phyloP scores from a whole-genome alignment of 2,113 vertebrate genomes.

The Calcarius ornatus region DNA sequence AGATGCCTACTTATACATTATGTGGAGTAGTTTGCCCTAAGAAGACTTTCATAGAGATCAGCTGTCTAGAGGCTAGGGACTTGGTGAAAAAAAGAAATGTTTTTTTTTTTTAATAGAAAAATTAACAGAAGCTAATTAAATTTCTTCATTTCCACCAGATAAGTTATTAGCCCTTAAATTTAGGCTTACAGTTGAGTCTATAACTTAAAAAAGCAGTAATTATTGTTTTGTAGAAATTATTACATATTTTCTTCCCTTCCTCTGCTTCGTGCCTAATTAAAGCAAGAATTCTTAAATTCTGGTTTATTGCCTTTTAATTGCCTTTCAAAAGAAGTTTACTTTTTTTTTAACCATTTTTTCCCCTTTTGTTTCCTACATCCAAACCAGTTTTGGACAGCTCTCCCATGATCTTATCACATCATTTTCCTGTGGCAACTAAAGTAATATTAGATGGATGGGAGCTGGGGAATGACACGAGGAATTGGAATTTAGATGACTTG shows the following conservation, averaged over 20 bases:
- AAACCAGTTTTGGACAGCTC: not conserved
- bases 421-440: not conserved
- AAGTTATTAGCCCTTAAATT: not conserved
- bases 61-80: not conserved
- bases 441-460: not conserved
- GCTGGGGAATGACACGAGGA: not conserved
- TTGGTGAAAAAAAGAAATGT: not conserved
- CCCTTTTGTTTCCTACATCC: not conserved
- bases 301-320: not conserved
- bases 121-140: not conserved
- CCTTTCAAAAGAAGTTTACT: not conserved
- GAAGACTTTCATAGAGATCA: not conserved
- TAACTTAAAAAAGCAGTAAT: not conserved
- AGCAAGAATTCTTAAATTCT: not conserved
- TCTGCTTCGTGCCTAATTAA: not conserved
- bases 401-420: not conserved
- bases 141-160: not conserved
- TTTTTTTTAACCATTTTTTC: not conserved
- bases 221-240: not conserved
- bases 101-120: not conserved
- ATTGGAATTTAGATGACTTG: not conserved
- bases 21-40: not conserved
- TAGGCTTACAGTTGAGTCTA: not conserved
- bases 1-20: accelerated
- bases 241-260: not conserved